Percentiles rank a stretch among this genome's conserved stretches.
Evolutionary conservation across 2,113 vertebrate species (phyloP).

Genomic region (Pyxicephalus adspersus): DNA sequence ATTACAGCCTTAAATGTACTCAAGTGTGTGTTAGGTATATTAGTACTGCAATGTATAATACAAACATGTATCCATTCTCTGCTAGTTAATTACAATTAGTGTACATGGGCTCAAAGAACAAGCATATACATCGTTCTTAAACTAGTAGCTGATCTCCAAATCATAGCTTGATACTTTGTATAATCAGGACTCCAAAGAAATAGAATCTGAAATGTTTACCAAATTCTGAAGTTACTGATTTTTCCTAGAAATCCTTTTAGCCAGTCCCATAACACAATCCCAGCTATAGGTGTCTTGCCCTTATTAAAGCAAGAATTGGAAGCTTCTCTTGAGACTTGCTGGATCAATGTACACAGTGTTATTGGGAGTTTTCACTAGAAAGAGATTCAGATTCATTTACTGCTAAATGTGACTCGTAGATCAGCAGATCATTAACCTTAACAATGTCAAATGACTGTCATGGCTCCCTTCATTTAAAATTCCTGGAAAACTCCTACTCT

Average conservation of each 20-base stretch:
- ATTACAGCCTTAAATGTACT: too few relatives aligned
- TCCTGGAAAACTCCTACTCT: too few relatives aligned
- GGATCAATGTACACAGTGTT: slow-evolving; percentile 27
- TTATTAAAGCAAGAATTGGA: slow-evolving; percentile 26
- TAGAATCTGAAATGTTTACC: not conserved
- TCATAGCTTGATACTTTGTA: not conserved
- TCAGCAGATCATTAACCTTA: slow-evolving; percentile 30
- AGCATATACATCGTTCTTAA: too few relatives aligned
- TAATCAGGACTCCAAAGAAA: not conserved
- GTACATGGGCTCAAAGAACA: too few relatives aligned
- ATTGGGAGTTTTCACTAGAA: slow-evolving; percentile 3
- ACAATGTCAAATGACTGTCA: slow-evolving; percentile 15
- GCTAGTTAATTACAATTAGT: too few relatives aligned
- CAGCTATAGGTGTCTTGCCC: not conserved
- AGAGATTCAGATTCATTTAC: slow-evolving; percentile 11
- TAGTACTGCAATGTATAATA: too few relatives aligned
- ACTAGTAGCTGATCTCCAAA: too few relatives aligned
- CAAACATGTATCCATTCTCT: too few relatives aligned
- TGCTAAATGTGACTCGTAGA: slow-evolving; percentile 29
- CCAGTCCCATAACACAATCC: not conserved
- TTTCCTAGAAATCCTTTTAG: not conserved
- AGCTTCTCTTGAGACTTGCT: not conserved
- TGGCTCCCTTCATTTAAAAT: not conserved
- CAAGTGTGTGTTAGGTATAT: too few relatives aligned
- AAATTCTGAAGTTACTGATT: not conserved